Percentiles rank a stretch among this genome's conserved stretches.
phyloP scores from a whole-genome alignment of 2,888 invertebrate genomes.

The Stenichneumon culpator region DNA sequence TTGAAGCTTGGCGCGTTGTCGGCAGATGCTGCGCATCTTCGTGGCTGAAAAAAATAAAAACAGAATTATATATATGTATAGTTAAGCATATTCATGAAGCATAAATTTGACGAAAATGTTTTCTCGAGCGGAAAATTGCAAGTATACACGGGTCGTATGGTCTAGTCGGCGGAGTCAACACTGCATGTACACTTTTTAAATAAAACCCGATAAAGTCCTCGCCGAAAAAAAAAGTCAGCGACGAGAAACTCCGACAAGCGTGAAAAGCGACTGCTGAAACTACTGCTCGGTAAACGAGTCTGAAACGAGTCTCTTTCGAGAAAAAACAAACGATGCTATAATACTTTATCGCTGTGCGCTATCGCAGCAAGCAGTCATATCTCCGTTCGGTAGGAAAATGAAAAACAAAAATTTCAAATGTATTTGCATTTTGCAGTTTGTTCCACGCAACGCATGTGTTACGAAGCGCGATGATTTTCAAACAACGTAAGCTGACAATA shows the following conservation, averaged over 20 bases:
- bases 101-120: slow-evolving; percentile 16
- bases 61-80: background rate
- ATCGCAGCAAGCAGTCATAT: background rate
- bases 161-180: background rate
- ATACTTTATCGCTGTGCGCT: background rate
- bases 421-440: too few species aligned
- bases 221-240: slow-evolving; percentile 29
- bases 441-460: too few species aligned
- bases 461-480: too few species aligned
- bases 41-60: background rate
- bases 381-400: background rate
- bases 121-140: slow-evolving; percentile 10
- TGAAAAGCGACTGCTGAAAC: slow-evolving; percentile 26
- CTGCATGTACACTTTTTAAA: slow-evolving; percentile 18
- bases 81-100: slow-evolving; percentile 26
- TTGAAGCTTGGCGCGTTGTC: background rate
- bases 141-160: background rate
- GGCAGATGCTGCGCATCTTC: background rate
- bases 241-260: slow-evolving; percentile 34
- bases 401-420: background rate
- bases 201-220: slow-evolving; percentile 24
- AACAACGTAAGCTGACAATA: too few species aligned
- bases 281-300: slow-evolving; percentile 43
- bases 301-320: slow-evolving; percentile 37
- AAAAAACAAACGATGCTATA: background rate